These are phyloP conservation scores for Pristis pectinata DNA, from an alignment of 2,797 vertebrate species.

Conservation along the genomic window DNA sequence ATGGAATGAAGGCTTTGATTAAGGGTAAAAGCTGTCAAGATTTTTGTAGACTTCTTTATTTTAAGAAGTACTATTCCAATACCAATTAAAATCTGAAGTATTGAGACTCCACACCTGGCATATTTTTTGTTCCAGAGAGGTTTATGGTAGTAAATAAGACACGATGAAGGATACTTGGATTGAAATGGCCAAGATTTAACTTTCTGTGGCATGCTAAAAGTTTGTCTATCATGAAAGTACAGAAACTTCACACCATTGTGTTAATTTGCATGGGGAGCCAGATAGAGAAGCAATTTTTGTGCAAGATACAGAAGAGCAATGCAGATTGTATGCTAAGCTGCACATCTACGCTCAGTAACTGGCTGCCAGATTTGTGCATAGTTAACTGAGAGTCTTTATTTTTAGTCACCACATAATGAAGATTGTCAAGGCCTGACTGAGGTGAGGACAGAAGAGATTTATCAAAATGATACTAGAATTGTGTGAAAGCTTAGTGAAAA, in stretches of 20 bases:
- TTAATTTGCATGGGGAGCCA: not conserved
- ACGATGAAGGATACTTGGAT: not conserved
- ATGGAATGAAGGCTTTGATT: not conserved
- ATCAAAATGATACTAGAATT: not conserved
- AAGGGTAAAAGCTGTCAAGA: not conserved
- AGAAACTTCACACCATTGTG: not conserved
- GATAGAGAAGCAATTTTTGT: not conserved
- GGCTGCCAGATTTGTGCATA: not conserved
- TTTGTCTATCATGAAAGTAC: not conserved
- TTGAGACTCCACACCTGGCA: not conserved
- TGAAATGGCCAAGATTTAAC: not conserved
- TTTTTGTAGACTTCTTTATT: not conserved
- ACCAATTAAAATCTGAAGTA: not conserved
- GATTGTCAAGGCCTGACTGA: not conserved
- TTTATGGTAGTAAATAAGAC: not conserved
- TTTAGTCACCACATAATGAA: not conserved
- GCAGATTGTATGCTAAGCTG: too few relatives aligned
- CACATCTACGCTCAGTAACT: too few relatives aligned
- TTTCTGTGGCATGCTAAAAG: not conserved
- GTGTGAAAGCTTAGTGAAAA: not conserved
- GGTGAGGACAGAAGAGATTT: not conserved
- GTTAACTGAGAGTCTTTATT: too few relatives aligned
- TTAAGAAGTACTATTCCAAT: not conserved
- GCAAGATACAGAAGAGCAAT: not conserved
- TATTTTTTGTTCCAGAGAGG: not conserved